Base-by-base conservation (phyloP, 2,797 vertebrate genomes). In the Lindbergichthys nudifrons region DNA sequence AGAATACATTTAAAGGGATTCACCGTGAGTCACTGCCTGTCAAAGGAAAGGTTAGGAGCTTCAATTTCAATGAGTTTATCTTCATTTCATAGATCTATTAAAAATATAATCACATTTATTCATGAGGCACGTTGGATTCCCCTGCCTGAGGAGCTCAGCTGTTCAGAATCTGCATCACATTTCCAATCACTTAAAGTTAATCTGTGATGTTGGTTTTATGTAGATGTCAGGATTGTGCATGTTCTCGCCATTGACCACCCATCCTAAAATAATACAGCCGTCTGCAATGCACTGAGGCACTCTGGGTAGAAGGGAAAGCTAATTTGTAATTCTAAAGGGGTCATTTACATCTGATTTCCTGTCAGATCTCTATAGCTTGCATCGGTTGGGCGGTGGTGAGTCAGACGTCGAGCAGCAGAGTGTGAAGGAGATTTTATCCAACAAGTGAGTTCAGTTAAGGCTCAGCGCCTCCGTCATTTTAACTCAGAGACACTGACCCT, bases 351-450 rank as follows among this genome's bases (percentile, higher is more conserved):
- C 77, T 66, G 74, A 83, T 64, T 73, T 71, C 43, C 45, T 47
- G 80, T 86, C 90, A 79, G 21, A 67, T 76, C 46, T 76, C 58
- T 77, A 89, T 65, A 80, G 62, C 5, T 76, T 41, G 57, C 41
- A 65, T 70, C 70, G 65, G 81, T 66, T 62, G n/a, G n/a, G 26
- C 21, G 39, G 16, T 1, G 1, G 47, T 85, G 89, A 89, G 65
- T 88, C 73, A 75, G 11, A 21, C 19, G 53, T n/a, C 23, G 11
- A 18, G 73, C 61, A 88, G 64, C 65, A 41, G 75, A 82, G 76
- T 81, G 77, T 81, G 74, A 87, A 75, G 65, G 51, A 8, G 1
- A 58, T 83, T 80, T 85, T 41, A 62, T 80, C 74, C 80, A 87
- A 66, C 79, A 83, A 83, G 65, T 80, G 65, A 71, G 64, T 62